Base-by-base conservation (phyloP, 1,140 invertebrate genomes). In the Alviniconcha marisindica region DNA sequence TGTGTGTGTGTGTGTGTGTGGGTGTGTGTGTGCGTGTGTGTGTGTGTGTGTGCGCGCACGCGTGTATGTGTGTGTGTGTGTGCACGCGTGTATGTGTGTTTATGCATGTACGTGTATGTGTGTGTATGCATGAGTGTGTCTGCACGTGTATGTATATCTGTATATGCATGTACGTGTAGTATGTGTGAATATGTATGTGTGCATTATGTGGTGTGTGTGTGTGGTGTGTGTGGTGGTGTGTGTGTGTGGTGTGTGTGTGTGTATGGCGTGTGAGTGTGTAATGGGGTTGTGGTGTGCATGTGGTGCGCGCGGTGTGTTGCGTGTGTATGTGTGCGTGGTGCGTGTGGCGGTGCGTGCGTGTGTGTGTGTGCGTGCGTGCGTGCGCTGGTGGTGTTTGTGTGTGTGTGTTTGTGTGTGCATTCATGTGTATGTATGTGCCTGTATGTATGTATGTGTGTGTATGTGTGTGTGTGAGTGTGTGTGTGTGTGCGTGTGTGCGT, bases 401-500 rank as follows among this genome's bases (percentile, higher is more conserved):
- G 5, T 74, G 71, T 38, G 14, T 74, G 71, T 36, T 15, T 74
- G n/a, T 38, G 38, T 38, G 31, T 38, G 63, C 5, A 10, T 28
- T 69, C 10, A 12, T 69, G 7, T 15, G 33, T 28, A 69, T 69
- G 12, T 28, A 28, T 12, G 28, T 7, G 10, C n/a, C 33, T 28
- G 38, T 74, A 18, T 42, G 33, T 38, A 12, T 74, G 71, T 36
- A 33, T 42, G 71, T 15, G 74, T 48, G 40, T 42, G 74, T 38
- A 48, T 48, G 74, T 48, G 31, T 48, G 2, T 48, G 5, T 42
- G 24, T 44, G 71, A 33, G 73, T 71, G 66, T 71, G 66, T 71
- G 73, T 42, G 73, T 44, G 73, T 76, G 42, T 44, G 42, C 24
- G 42, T 44, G 73, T 74, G 73, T 42, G 38, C 31, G 42, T 44